A percentile compares a stretch with the other conserved stretches of the same genome.
phyloP scores from a whole-genome alignment of 2,797 vertebrate genomes.

The Falco peregrinus region DNA sequence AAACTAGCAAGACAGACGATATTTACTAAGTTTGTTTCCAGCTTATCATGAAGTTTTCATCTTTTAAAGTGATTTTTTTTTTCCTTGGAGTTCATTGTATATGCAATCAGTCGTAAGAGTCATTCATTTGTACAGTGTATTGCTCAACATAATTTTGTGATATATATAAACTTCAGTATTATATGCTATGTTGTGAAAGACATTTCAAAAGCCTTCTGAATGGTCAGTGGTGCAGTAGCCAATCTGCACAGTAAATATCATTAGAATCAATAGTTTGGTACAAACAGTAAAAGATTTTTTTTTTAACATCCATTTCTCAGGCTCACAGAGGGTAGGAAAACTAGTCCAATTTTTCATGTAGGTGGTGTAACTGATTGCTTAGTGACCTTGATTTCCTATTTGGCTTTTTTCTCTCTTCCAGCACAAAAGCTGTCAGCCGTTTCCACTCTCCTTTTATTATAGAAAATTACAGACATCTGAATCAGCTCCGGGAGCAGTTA shows the following conservation, averaged over 20 bases:
- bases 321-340: slow-evolving; percentile 40
- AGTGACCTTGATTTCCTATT: slow-evolving; percentile 70
- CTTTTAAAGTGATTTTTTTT: background rate
- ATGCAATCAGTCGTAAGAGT: background rate
- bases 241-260: background rate
- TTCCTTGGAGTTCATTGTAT: background rate
- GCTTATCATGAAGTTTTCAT: background rate
- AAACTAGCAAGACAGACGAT: background rate
- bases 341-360: slow-evolving; percentile 35
- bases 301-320: background rate
- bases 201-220: slow-evolving; percentile 17
- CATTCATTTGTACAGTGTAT: background rate
- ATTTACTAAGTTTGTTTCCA: background rate
- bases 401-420: slow-evolving; percentile 67
- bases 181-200: background rate
- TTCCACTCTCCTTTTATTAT: slow-evolving; percentile 91
- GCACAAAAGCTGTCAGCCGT: slow-evolving; percentile 91
- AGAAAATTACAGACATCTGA: slow-evolving; percentile 84
- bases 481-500: slow-evolving; percentile 91
- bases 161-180: background rate
- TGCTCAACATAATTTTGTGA: background rate
- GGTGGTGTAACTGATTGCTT: slow-evolving; percentile 59
- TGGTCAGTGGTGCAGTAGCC: background rate
- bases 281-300: background rate
- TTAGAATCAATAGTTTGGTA: background rate